Evolutionary conservation across 2,888 invertebrate species (phyloP).

Genomic region (Macropis europaea): DNA sequence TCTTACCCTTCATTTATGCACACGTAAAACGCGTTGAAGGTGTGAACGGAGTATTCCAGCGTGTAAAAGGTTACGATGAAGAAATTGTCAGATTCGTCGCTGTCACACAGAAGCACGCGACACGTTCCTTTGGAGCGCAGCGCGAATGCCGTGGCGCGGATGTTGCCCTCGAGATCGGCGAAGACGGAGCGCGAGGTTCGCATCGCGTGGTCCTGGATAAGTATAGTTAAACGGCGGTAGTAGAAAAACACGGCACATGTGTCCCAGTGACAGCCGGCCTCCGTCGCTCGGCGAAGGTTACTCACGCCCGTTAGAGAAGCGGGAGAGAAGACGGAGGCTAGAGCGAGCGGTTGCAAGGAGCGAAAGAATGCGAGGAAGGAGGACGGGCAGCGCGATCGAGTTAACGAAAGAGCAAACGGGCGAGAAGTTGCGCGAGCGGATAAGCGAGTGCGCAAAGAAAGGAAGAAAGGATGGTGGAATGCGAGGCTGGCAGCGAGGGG

Average conservation of each 20-base stretch:
- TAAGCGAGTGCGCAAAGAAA: constrained; percentile 27
- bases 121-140: too few species aligned
- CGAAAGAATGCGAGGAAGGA: constrained; percentile 25
- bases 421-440: constrained; percentile 15
- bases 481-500: neutral
- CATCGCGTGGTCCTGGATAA: constrained; percentile 43
- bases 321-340: neutral
- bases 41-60: too few species aligned
- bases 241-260: constrained; percentile 60
- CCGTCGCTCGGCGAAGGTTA: constrained; percentile 47
- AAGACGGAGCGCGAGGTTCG: too few species aligned
- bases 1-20: too few species aligned
- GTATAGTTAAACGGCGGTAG: constrained; percentile 48
- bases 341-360: neutral
- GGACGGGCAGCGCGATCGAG: constrained; percentile 11
- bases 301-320: constrained; percentile 6
- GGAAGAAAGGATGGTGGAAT: constrained; percentile 3
- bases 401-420: constrained; percentile 26
- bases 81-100: too few species aligned
- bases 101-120: too few species aligned
- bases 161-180: too few species aligned
- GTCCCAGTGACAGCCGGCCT: constrained; percentile 59
- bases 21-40: too few species aligned
- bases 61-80: too few species aligned
- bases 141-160: too few species aligned